Evolutionary conservation across 2,888 invertebrate genomes (phyloP).

Genomic region (Ochropacha duplaris): DNA sequence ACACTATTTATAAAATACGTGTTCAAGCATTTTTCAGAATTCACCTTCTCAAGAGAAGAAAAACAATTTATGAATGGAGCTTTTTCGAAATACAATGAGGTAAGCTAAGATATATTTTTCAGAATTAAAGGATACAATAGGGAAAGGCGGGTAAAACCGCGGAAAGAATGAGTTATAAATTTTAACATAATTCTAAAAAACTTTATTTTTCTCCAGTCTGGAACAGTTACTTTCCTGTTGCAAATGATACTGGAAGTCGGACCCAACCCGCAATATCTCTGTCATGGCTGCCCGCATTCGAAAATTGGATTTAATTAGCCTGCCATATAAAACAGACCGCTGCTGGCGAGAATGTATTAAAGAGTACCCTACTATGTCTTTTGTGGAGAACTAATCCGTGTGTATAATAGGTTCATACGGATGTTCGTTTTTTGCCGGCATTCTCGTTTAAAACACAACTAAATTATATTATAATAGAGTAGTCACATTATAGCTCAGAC

Average conservation of each 20-base stretch:
- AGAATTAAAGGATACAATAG: too few species aligned
- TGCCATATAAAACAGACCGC: slow-evolving; percentile 44
- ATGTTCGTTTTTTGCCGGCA: background rate
- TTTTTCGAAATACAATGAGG: too few species aligned
- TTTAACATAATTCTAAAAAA: too few species aligned
- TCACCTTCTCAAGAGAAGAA: too few species aligned
- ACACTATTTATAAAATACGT: too few species aligned
- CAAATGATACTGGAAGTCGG: slow-evolving; percentile 14
- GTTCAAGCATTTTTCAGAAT: too few species aligned
- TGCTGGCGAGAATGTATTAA: slow-evolving; percentile 31
- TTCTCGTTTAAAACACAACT: background rate
- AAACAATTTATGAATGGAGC: too few species aligned
- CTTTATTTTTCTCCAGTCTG: background rate
- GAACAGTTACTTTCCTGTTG: background rate
- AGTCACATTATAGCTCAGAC: background rate
- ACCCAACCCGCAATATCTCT: slow-evolving; percentile 46
- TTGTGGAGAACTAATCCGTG: background rate
- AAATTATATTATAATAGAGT: background rate
- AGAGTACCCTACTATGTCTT: slow-evolving; percentile 5
- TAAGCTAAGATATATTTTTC: too few species aligned
- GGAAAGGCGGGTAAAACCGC: too few species aligned
- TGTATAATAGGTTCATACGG: background rate
- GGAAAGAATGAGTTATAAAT: too few species aligned
- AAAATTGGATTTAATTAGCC: slow-evolving; percentile 71
- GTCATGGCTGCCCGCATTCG: slow-evolving; percentile 59